These are phyloP conservation scores for Achlya flavicornis DNA, from an alignment of 2,888 invertebrate species.

Conservation along the genomic window DNA sequence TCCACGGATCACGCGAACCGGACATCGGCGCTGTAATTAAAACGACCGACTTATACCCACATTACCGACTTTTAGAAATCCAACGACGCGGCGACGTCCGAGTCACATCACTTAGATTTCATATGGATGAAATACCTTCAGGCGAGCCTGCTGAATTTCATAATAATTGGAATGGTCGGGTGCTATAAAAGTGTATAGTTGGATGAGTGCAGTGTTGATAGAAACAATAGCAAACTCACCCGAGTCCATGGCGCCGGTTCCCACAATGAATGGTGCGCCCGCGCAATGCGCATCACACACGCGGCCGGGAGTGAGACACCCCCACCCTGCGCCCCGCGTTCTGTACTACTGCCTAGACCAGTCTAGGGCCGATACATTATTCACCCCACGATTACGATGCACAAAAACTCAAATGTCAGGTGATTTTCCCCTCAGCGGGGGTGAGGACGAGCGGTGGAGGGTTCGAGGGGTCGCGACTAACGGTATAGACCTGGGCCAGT, in stretches of 20 bases:
- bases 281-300: conserved; percentile 23
- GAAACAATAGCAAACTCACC: conserved; percentile 51
- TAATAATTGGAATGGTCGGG: neutral
- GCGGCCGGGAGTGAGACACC: conserved; percentile 16
- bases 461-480: conserved; percentile 31
- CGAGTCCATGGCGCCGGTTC: conserved; percentile 50
- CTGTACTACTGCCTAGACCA: conserved; percentile 36
- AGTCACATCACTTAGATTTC: neutral
- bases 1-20: conserved; percentile 17
- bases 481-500: conserved; percentile 43
- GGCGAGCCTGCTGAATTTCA: neutral
- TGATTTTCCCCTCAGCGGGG: conserved; percentile 34
- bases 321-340: conserved; percentile 33
- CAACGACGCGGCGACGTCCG: neutral
- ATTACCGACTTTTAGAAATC: conserved; percentile 17
- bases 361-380: conserved; percentile 48
- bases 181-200: neutral
- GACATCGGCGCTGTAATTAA: conserved; percentile 22
- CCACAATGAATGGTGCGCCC: conserved; percentile 38
- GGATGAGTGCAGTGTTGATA: neutral
- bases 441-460: conserved; percentile 19
- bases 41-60: conserved; percentile 14
- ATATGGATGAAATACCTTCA: neutral
- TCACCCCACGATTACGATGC: conserved; percentile 42
- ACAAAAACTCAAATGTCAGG: conserved; percentile 71